These are phyloP conservation scores for Charanyca ferruginea DNA, from an alignment of 2,888 invertebrate genomes.

Conservation along the genomic window DNA sequence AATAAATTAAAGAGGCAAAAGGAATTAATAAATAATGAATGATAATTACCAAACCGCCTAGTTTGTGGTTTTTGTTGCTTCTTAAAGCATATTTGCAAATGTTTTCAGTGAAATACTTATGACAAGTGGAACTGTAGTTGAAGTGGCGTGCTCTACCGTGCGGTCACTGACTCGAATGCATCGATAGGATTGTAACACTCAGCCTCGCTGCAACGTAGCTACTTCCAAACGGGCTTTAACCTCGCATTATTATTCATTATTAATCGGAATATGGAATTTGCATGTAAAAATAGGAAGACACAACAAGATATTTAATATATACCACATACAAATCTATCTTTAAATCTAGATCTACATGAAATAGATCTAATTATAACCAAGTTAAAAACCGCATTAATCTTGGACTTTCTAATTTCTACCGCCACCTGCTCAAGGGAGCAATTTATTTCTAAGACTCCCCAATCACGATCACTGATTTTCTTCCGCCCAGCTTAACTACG, in stretches of 20 bases:
- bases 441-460: constrained; percentile 62
- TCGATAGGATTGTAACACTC: constrained; percentile 63
- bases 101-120: constrained; percentile 45
- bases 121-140: constrained; percentile 55
- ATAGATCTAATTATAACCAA: constrained; percentile 36
- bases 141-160: constrained; percentile 38
- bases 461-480: constrained; percentile 54
- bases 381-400: constrained; percentile 35
- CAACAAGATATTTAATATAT: too few species aligned
- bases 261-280: constrained; percentile 52
- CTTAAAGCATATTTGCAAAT: constrained; percentile 26
- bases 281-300: too few species aligned
- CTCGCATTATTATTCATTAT: constrained; percentile 61
- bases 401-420: constrained; percentile 57
- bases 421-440: constrained; percentile 63
- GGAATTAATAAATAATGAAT: constrained; percentile 24
- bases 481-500: constrained; percentile 62
- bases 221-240: constrained; percentile 65
- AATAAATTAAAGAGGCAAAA: constrained; percentile 30
- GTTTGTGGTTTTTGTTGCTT: neutral
- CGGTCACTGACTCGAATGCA: constrained; percentile 70
- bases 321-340: constrained; percentile 20
- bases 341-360: constrained; percentile 16
- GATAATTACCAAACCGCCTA: constrained; percentile 2
- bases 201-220: constrained; percentile 56